Base-by-base conservation (phyloP, 1,140 invertebrate genomes). In the Lepidurus couesii region DNA sequence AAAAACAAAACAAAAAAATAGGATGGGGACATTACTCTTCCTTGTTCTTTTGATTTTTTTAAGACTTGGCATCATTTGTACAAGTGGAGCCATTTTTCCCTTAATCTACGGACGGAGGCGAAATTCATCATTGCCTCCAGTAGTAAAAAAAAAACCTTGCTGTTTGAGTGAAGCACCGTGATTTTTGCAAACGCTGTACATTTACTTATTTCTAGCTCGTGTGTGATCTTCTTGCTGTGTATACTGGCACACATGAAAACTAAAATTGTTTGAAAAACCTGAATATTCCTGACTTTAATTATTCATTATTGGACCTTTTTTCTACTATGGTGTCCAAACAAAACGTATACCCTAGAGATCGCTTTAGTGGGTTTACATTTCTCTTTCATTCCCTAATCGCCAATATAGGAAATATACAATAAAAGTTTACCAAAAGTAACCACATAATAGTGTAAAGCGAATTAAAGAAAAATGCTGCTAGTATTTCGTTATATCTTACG, bases 151-250 rank as follows among this genome's bases (percentile, higher is more conserved):
- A 53, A 7, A 65, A 21, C 7, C 8, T 65, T 16, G 53, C 16
- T 65, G 53, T 65, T 65, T 65, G 53, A 65, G 53, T 65, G 53
- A 65, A 13, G 53, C 53, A 65, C 53, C 53, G 53, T 65, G 53
- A 65, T 65, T 65, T 9, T 16, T 65, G 53, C 53, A 21, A 65
- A 65, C 2, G 53, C 53, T 65, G 53, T 65, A 65, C 53, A 65
- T 65, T 65, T 65, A 65, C 53, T 4, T 65, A 65, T 65, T 65
- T 65, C 53, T 65, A 21, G 53, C 53, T 65, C 53, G 53, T 21
- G 53, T 65, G 53, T 65, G 53, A 65, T 65, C 34, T 65, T 65
- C 53, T 65, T 65, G 53, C 53, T 65, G 53, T 65, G 53, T 65
- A 65, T 65, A 65, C 21, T 65, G n/a, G 53, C 53, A 65, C 53